Conservation (phyloP, 2,797 vertebrate species). For the Pseudomugil gertrudae region DNA sequence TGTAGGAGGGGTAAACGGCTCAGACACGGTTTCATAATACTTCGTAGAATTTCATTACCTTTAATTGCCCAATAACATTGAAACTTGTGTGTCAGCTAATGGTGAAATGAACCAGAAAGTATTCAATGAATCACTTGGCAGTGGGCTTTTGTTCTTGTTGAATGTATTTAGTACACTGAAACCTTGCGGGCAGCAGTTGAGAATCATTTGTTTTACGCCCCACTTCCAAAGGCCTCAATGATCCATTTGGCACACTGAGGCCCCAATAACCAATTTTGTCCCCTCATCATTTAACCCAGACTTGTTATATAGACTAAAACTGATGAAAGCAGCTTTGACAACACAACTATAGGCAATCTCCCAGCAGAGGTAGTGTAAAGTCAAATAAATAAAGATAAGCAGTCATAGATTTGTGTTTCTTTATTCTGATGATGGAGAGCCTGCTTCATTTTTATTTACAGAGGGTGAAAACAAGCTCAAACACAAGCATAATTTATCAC, state of each 20-base stretch:
- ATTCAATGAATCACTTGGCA: conserved; percentile 70
- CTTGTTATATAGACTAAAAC: conserved; percentile 7
- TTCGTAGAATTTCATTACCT: conserved; percentile 67
- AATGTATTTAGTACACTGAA: conserved; percentile 63
- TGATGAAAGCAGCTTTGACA: conserved; percentile 46
- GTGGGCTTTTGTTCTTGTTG: conserved; percentile 68
- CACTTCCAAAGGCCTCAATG: conserved; percentile 61
- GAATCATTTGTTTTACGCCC: conserved; percentile 70
- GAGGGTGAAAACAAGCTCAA: conserved; percentile 46
- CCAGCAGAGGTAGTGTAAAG: conserved; percentile 24
- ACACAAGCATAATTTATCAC: conserved; percentile 53
- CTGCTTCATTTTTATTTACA: conserved; percentile 59
- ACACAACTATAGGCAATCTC: conserved; percentile 15
- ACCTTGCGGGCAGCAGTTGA: conserved; percentile 64
- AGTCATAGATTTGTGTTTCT: conserved; percentile 33
- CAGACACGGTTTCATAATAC: conserved; percentile 57
- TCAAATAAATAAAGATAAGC: conserved; percentile 60
- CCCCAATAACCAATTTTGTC: conserved; percentile 38
- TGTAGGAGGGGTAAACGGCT: conserved; percentile 39
- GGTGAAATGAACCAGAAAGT: conserved; percentile 73
- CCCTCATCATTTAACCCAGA: conserved; percentile 38
- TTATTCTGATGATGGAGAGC: conserved; percentile 42
- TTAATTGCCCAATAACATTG: conserved; percentile 76
- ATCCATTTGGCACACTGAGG: conserved; percentile 63
- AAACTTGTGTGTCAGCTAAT: conserved; percentile 74